Conservation (phyloP, 2,113 vertebrate genomes). For the Rafetus swinhoei region DNA sequence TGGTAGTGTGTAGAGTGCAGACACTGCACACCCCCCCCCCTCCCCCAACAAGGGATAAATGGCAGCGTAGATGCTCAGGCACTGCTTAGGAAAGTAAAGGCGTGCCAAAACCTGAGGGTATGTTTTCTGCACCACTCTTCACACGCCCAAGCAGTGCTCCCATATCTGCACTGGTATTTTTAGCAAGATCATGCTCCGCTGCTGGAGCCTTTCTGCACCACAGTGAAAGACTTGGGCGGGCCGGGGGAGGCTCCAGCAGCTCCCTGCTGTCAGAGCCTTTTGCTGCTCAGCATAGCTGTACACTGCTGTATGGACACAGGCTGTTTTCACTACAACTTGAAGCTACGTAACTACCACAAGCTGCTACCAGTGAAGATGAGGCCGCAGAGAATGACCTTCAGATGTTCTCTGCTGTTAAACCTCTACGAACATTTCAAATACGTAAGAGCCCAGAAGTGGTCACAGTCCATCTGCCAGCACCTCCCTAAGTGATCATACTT, state of each 20-base stretch:
- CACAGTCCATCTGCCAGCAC: background rate
- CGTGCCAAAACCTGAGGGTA: background rate
- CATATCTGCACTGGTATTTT: background rate
- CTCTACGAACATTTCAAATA: background rate
- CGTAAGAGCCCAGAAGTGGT: background rate
- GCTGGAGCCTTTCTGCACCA: background rate
- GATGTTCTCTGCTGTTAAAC: background rate
- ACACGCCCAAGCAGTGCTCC: background rate
- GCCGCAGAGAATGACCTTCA: background rate
- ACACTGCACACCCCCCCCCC: background rate
- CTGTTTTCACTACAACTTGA: background rate
- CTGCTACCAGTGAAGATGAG: background rate
- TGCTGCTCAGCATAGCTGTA: background rate
- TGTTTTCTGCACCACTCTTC: background rate
- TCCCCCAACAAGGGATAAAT: background rate
- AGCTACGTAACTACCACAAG: background rate
- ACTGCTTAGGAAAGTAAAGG: background rate
- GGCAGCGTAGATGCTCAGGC: background rate
- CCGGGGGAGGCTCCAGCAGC: background rate
- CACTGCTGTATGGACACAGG: background rate
- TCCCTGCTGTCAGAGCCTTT: background rate
- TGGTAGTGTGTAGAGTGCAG: background rate
- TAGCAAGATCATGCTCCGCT: background rate
- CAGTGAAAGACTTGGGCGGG: background rate
- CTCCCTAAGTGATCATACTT: background rate